Evolutionary conservation across 2,888 invertebrate genomes (phyloP).

Genomic region (Ferdinandea cuprea): DNA sequence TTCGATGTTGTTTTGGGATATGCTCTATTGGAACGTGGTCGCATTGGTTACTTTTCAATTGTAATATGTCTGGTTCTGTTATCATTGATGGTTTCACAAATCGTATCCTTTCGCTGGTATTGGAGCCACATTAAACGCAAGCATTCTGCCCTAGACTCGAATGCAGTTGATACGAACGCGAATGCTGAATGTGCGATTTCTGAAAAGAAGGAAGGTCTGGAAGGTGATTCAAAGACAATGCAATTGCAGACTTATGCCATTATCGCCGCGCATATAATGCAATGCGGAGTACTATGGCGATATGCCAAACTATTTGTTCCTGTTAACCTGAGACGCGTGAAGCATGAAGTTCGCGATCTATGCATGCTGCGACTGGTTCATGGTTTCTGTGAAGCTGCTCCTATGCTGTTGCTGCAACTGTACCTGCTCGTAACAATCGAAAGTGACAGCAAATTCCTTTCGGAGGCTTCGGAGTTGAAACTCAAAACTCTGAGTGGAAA

Average conservation of each 20-base stretch:
- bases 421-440: constrained; percentile 86
- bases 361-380: constrained; percentile 92
- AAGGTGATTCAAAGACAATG: constrained; percentile 21
- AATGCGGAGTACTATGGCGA: constrained; percentile 90
- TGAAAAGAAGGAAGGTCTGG: constrained; percentile 49
- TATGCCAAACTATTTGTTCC: constrained; percentile 94
- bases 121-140: constrained; percentile 80
- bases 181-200: constrained; percentile 34
- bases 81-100: constrained; percentile 90
- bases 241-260: constrained; percentile 81
- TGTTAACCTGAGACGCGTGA: constrained; percentile 91
- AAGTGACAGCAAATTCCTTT: constrained; percentile 77
- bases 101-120: constrained; percentile 90
- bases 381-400: constrained; percentile 94
- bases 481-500: constrained; percentile 75
- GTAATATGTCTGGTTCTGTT: constrained; percentile 88
- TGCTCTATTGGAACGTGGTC: constrained; percentile 89
- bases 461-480: constrained; percentile 77
- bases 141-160: constrained; percentile 13
- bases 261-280: constrained; percentile 86
- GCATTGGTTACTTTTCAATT: constrained; percentile 87
- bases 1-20: constrained; percentile 94
- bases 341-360: constrained; percentile 90
- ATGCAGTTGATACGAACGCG: constrained; percentile 19
- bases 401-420: constrained; percentile 92